Evolutionary conservation across 2,113 vertebrate genomes (phyloP), one percentile per base, ranked within the genome.

Genomic region (Ctenomys sociabilis): DNA sequence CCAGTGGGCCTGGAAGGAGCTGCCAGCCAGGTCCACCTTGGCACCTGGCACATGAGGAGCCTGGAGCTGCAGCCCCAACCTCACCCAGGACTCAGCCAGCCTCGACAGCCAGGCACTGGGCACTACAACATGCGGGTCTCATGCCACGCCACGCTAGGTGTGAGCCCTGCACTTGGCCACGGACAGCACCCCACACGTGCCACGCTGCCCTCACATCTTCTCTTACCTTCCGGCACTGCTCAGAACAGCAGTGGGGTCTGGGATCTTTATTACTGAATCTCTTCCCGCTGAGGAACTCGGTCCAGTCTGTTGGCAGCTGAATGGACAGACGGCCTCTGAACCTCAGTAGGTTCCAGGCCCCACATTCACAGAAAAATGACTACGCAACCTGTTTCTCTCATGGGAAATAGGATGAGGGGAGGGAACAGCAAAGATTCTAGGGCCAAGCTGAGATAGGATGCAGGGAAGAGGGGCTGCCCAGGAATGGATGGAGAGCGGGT

Each of bases 381-480:
- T 57, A 82, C 61, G 52, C 19, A 77, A 10, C 11, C 35, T 64
- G 16, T 21, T 70, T 92, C 94, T n/a, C 93, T 78, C 72, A 37
- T 75, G 45, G 72, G 52, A 88, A 83, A 77, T 24, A 52, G 24
- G 45, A 84, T 43, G 21, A 17, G 32, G 32, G 28, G 30, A 88
- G 75, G 19, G 66, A 49, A 85, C 64, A 72, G 37, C 40, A 93
- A 93, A 90, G 80, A 93, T 78, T 19, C 7, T n/a, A 86, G 54
- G 54, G 77, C 30, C 10, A 35, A 54, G 45, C 35, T 14, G n/a
- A 88, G 26, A 52, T 10, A 10, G 30, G 54, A n/a, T 52, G 2
- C 12, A 22, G 73, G 66, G 52, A 70, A 75, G 93, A 84, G 14
- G 80, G 64, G 57, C 59, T 54, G 35, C 57, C 17, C 30, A 13